Percentiles rank a stretch among this genome's conserved stretches.
These are phyloP conservation scores for Drosophila hydei DNA, from an alignment of 1,140 invertebrate species.

Conservation along the genomic window DNA sequence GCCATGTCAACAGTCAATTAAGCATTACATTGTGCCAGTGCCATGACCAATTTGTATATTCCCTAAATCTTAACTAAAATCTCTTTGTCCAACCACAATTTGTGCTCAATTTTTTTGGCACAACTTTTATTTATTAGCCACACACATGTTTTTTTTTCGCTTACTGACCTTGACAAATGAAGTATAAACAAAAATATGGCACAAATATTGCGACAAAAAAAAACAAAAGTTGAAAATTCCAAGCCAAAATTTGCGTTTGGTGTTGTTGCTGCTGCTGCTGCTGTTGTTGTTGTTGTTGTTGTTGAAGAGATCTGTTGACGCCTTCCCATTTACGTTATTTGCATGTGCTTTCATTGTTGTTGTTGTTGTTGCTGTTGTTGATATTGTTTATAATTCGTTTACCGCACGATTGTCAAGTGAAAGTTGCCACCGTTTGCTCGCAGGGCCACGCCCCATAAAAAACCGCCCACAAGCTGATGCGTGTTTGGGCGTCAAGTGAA, in stretches of 20 bases:
- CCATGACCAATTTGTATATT: constrained; percentile 2
- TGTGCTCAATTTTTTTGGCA: constrained; percentile 16
- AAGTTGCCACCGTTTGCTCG: constrained; percentile 74
- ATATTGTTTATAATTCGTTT: constrained; percentile 72
- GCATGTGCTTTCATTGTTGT: constrained; percentile 30
- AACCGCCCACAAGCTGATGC: constrained; percentile 50
- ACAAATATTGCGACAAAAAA: constrained; percentile 57
- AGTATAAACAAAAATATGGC: constrained; percentile 48
- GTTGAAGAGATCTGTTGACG: constrained; percentile 63
- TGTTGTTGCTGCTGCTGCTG: constrained; percentile 1
- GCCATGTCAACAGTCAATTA: not conserved
- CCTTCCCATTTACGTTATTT: constrained; percentile 23
- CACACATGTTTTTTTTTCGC: constrained; percentile 3
- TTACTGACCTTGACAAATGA: constrained; percentile 58
- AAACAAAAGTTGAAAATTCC: constrained; percentile 23
- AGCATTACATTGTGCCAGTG: not conserved
- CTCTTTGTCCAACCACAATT: not conserved
- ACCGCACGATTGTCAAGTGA: constrained; percentile 74
- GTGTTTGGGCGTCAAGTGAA: constrained; percentile 9
- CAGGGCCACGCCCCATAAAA: constrained; percentile 61
- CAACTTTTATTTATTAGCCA: constrained; percentile 1
- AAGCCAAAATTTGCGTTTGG: constrained; percentile 53
- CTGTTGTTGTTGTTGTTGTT: constrained; percentile 17
- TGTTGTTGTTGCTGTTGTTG: constrained; percentile 29
- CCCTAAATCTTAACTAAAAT: not conserved